These are phyloP conservation scores for Desmodus rotundus DNA, from an alignment of 2,113 vertebrate species.

Conservation along the genomic window DNA sequence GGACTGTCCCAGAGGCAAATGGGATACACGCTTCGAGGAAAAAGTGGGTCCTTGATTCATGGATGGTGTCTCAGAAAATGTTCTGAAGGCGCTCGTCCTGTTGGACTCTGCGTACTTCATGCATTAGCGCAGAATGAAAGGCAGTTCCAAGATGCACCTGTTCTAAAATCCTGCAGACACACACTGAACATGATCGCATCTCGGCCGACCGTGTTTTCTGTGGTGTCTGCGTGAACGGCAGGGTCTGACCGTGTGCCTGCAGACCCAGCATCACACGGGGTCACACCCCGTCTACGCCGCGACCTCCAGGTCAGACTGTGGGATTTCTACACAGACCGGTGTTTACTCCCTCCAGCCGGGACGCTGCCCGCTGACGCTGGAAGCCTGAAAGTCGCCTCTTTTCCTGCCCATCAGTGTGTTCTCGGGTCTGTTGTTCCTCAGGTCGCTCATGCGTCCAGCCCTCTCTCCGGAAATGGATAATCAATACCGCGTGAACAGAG, in stretches of 20 bases:
- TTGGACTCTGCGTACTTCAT: too few species aligned
- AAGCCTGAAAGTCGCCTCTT: too few species aligned
- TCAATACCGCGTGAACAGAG: too few species aligned
- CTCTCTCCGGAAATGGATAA: too few species aligned
- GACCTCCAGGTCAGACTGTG: accelerated
- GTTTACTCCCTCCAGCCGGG: too few species aligned
- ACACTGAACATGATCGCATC: accelerated
- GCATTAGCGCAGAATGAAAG: neutral
- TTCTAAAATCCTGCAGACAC: accelerated
- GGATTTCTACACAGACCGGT: accelerated
- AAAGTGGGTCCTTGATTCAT: neutral
- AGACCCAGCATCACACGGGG: accelerated
- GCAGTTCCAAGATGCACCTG: neutral
- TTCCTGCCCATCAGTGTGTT: too few species aligned
- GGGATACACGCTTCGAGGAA: neutral
- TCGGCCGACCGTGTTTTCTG: too few species aligned
- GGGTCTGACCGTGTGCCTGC: accelerated
- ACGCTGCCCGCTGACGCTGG: too few species aligned
- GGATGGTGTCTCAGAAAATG: neutral
- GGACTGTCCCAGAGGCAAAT: neutral
- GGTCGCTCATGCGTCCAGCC: too few species aligned
- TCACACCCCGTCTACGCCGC: accelerated
- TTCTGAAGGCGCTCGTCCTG: accelerated
- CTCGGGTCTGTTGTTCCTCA: too few species aligned
- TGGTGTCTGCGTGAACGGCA: accelerated